phyloP scores from a whole-genome alignment of 2,888 invertebrate genomes.

The Tetanocera ferruginea region DNA sequence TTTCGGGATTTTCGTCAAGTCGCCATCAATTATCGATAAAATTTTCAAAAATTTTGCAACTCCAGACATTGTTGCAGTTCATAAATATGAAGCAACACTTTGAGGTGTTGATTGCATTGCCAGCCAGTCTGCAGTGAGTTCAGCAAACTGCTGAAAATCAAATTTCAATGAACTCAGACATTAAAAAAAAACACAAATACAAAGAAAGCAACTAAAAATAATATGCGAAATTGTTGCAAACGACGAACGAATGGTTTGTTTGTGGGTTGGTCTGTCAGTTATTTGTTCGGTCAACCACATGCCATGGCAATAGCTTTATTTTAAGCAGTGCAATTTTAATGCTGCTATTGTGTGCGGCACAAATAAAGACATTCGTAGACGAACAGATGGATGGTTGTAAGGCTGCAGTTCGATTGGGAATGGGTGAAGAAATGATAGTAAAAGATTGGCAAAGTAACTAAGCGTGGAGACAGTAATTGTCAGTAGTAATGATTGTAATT shows the following conservation, averaged over 20 bases:
- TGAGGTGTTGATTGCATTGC: conserved; percentile 21
- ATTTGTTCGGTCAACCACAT: not conserved
- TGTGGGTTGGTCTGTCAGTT: not conserved
- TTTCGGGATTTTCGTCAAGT: too few species aligned
- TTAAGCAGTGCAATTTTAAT: not conserved
- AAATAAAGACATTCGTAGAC: not conserved
- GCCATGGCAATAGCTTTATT: conserved; percentile 4
- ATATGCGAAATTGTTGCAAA: not conserved
- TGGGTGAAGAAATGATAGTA: not conserved
- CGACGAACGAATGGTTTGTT: not conserved
- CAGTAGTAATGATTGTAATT: not conserved
- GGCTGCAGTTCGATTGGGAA: too few species aligned
- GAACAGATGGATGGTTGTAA: not conserved
- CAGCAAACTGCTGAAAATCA: conserved; percentile 21
- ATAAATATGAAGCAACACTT: not conserved
- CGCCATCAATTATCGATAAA: too few species aligned
- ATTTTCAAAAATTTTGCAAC: too few species aligned
- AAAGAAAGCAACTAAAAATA: not conserved
- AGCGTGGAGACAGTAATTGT: not conserved
- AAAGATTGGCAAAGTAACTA: not conserved
- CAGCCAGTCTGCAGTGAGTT: conserved; percentile 8
- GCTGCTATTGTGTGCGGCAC: not conserved
- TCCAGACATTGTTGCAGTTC: not conserved
- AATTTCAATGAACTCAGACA: conserved; percentile 30
- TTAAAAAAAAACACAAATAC: not conserved